phyloP scores from a whole-genome alignment of 2,797 vertebrate genomes.

The Lycodopsis pacificus region DNA sequence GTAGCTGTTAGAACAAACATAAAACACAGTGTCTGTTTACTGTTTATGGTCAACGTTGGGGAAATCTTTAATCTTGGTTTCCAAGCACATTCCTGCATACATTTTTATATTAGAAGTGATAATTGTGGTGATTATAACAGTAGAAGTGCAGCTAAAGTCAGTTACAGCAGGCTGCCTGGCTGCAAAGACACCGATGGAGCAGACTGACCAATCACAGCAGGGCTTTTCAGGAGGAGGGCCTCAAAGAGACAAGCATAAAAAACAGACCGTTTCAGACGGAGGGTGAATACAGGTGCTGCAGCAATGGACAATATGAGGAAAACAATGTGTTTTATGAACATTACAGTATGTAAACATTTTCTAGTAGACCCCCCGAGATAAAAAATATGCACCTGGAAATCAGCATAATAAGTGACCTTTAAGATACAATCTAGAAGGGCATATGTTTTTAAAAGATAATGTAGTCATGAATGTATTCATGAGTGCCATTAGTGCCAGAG shows the following conservation, averaged over 20 bases:
- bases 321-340: background rate
- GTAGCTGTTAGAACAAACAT: too few relatives aligned
- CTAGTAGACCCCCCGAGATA: too few relatives aligned
- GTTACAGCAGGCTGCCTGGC: background rate
- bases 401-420: background rate
- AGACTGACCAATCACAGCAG: conserved; percentile 2
- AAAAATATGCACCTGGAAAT: background rate
- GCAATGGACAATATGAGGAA: background rate
- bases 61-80: too few relatives aligned
- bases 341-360: background rate
- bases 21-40: too few relatives aligned
- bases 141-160: background rate
- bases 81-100: too few relatives aligned
- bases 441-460: conserved; percentile 9
- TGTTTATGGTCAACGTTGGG: too few relatives aligned
- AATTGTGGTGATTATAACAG: background rate
- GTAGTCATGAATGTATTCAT: conserved; percentile 3
- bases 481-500: conserved; percentile 10
- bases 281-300: background rate
- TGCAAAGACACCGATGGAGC: background rate
- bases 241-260: background rate
- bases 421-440: background rate
- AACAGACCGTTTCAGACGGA: too few relatives aligned
- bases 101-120: background rate
- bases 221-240: background rate